Conservation (phyloP, 1,140 invertebrate genomes). For the Microplitis mediator region DNA sequence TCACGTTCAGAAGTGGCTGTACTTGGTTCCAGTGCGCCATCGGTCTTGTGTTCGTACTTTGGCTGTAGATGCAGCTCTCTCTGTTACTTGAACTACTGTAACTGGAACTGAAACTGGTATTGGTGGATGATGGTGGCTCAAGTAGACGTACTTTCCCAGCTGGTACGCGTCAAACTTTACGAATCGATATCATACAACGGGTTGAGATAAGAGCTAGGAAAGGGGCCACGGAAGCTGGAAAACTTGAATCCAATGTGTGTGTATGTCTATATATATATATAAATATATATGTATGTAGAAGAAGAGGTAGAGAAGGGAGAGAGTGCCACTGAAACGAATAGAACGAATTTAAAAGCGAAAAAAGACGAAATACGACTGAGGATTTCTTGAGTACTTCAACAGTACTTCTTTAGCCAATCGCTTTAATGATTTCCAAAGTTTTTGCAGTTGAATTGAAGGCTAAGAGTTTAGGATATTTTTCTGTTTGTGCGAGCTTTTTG, state of each 20-base stretch:
- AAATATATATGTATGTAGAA: neutral
- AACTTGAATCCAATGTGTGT: neutral
- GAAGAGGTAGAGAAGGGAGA: neutral
- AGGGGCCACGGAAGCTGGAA: neutral
- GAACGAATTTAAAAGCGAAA: neutral
- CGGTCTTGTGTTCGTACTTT: neutral
- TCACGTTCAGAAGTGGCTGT: constrained; percentile 19
- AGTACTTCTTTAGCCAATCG: constrained; percentile 9
- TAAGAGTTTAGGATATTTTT: neutral
- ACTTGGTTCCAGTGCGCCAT: constrained; percentile 16
- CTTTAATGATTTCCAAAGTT: constrained; percentile 17
- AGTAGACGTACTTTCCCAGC: constrained; percentile 13
- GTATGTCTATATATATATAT: too few relatives aligned
- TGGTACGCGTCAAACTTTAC: constrained; percentile 21
- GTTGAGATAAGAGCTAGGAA: neutral
- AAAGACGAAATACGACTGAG: neutral
- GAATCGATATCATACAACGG: constrained; percentile 17
- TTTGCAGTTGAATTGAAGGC: neutral
- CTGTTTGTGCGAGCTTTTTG: neutral
- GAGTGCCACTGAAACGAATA: neutral
- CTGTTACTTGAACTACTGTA: neutral
- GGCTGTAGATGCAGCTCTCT: constrained; percentile 3
- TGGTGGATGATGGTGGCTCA: too few relatives aligned
- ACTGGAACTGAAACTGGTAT: too few relatives aligned
- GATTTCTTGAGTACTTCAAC: neutral